These are phyloP conservation scores for Eucriotettix oculatus DNA, from an alignment of 2,888 invertebrate species.

Conservation along the genomic window DNA sequence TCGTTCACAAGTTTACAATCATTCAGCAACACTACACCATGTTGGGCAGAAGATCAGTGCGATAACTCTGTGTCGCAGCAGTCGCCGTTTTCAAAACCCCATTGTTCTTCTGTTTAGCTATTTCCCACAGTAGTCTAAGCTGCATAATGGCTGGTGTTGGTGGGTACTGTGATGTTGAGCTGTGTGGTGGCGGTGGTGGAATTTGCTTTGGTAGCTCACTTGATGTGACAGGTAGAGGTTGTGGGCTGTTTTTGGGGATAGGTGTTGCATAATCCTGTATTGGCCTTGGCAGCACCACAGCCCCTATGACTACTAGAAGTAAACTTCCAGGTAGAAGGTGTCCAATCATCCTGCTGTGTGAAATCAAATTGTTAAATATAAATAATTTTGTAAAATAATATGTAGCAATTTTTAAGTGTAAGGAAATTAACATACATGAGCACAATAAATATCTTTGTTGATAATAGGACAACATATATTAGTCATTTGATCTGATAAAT, in stretches of 20 bases:
- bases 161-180: conserved; percentile 11
- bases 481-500: too few relatives aligned
- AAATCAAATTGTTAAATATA: too few relatives aligned
- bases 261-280: conserved; percentile 1
- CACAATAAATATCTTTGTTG: too few relatives aligned
- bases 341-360: too few relatives aligned
- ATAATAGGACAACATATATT: too few relatives aligned
- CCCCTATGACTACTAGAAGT: neutral
- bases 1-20: too few relatives aligned
- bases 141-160: conserved; percentile 4
- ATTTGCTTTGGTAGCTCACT: conserved; percentile 29
- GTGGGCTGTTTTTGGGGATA: neutral
- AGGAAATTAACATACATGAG: too few relatives aligned
- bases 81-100: neutral
- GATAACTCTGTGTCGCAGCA: neutral
- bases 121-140: conserved; percentile 9
- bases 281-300: conserved; percentile 11
- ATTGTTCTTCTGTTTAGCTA: conserved; percentile 1
- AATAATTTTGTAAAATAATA: too few relatives aligned
- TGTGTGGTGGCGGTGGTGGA: conserved; percentile 18
- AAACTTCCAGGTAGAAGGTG: neutral
- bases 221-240: conserved; percentile 19
- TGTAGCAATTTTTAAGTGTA: too few relatives aligned
- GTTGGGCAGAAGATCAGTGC: neutral
- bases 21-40: neutral